Evolutionary conservation across 1,140 invertebrate genomes (phyloP).

Genomic region (Drosophila tropicalis): DNA sequence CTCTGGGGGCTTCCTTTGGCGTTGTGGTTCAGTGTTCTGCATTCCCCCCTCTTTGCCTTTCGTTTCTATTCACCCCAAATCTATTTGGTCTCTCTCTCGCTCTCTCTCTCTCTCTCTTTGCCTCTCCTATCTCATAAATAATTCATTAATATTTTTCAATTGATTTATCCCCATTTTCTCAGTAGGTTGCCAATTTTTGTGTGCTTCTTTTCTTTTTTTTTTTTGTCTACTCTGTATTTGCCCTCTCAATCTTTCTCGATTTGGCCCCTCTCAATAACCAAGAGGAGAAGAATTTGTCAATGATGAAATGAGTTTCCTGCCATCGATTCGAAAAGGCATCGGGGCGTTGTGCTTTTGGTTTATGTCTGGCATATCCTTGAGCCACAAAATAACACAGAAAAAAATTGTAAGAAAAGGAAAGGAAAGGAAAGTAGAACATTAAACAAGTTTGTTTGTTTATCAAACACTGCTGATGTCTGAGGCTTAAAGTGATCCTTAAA

Average conservation of each 20-base stretch:
- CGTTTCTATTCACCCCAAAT: conserved; percentile 17
- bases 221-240: conserved; percentile 11
- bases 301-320: conserved; percentile 44
- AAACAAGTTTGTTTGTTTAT: conserved; percentile 63
- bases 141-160: conserved; percentile 76
- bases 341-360: conserved; percentile 12
- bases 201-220: conserved; percentile 2
- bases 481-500: conserved; percentile 47
- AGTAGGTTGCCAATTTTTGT: conserved; percentile 17
- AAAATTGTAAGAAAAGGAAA: background rate
- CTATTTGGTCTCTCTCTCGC: background rate
- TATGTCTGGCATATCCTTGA: conserved; percentile 43
- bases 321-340: conserved; percentile 17
- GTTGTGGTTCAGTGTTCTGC: conserved; percentile 13
- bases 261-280: conserved; percentile 8
- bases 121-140: conserved; percentile 63
- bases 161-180: conserved; percentile 63
- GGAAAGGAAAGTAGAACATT: conserved; percentile 42
- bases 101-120: background rate
- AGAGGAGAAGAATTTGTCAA: conserved; percentile 52
- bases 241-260: background rate
- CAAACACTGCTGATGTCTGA: conserved; percentile 28
- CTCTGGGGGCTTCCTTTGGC: conserved; percentile 25
- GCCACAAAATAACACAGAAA: background rate
- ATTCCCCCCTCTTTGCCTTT: conserved; percentile 25